A percentile compares a stretch with the other conserved stretches of the same genome.
Evolutionary conservation across 2,113 vertebrate species (phyloP).

Genomic region (Planiliza haematocheilus): DNA sequence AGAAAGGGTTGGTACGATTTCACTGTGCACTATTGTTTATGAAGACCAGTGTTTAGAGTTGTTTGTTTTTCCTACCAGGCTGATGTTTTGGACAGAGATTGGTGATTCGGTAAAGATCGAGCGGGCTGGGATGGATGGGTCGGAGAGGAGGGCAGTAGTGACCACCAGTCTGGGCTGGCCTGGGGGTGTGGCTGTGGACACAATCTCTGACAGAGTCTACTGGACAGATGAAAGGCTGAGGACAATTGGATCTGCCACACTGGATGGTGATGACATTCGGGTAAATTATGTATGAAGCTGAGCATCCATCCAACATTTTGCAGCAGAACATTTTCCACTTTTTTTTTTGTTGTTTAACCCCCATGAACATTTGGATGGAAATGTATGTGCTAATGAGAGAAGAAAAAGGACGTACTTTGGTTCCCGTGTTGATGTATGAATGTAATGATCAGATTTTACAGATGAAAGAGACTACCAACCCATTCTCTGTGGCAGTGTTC

Average conservation of each 20-base stretch:
- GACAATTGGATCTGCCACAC: constrained; percentile 86
- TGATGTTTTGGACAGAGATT: constrained; percentile 94
- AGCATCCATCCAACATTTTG: too few species aligned
- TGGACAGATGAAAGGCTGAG: constrained; percentile 92
- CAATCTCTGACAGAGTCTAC: constrained; percentile 85
- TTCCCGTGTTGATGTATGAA: neutral
- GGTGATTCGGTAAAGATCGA: constrained; percentile 86
- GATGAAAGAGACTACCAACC: constrained; percentile 84
- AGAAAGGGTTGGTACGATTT: constrained; percentile 84
- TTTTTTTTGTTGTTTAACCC: too few species aligned
- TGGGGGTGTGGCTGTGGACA: constrained; percentile 88
- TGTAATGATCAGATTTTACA: constrained; percentile 85
- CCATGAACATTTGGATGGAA: too few species aligned
- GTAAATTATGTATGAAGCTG: constrained; percentile 66
- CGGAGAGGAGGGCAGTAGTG: constrained; percentile 80
- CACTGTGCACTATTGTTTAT: neutral
- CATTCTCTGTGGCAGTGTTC: constrained; percentile 88
- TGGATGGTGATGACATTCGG: constrained; percentile 86
- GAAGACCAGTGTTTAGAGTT: neutral
- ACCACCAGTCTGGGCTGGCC: constrained; percentile 88
- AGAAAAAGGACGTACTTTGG: too few species aligned
- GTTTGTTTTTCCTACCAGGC: constrained; percentile 68
- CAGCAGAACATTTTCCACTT: too few species aligned
- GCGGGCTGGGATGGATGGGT: constrained; percentile 92
- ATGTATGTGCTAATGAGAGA: too few species aligned